Conservation (phyloP, 2,888 invertebrate species). For the Trilocha varians region DNA sequence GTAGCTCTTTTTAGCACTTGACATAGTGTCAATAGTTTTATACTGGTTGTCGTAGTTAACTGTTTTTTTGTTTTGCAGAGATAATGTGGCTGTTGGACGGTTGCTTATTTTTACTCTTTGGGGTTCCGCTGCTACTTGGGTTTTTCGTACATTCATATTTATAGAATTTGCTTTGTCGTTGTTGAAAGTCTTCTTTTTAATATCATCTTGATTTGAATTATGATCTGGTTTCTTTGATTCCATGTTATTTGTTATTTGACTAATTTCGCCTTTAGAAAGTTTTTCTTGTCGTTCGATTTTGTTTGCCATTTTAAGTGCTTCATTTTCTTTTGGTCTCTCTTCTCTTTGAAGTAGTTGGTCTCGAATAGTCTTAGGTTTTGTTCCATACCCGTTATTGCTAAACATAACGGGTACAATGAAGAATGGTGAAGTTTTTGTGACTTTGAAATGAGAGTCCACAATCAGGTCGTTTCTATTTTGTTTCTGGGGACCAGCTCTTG, state of each 20-base stretch:
- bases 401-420: not conserved
- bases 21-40: too few species aligned
- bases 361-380: not conserved
- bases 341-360: not conserved
- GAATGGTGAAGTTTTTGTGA: constrained; percentile 19
- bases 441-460: constrained; percentile 35
- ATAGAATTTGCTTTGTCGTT: constrained; percentile 18
- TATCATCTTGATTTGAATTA: not conserved
- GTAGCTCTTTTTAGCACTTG: too few species aligned
- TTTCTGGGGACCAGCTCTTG: constrained; percentile 19
- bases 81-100: not conserved
- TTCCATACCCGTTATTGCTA: not conserved
- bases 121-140: constrained; percentile 20
- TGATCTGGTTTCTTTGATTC: not conserved
- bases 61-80: not conserved
- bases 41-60: too few species aligned
- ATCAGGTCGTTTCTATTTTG: constrained; percentile 26
- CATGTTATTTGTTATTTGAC: not conserved
- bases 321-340: not conserved
- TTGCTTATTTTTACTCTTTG: constrained; percentile 24
- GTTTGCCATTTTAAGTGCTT: not conserved
- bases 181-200: not conserved
- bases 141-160: constrained; percentile 27
- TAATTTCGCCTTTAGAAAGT: not conserved
- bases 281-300: not conserved